Conservation (phyloP, 2,797 vertebrate species). For the Helostoma temminkii region DNA sequence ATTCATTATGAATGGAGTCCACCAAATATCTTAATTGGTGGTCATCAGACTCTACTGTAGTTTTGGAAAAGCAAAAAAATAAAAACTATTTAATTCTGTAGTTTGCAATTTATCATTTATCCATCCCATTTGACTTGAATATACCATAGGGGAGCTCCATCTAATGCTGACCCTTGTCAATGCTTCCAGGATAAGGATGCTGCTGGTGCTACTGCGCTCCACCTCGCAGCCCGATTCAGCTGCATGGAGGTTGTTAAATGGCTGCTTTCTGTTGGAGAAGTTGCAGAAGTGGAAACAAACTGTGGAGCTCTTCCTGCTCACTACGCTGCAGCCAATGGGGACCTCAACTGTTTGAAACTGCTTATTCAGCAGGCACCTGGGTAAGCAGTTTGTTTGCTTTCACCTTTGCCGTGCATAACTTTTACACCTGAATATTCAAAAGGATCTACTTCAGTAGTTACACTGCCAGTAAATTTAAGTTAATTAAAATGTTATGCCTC, state of each 20-base stretch:
- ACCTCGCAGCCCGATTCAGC: constrained; percentile 88
- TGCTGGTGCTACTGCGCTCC: constrained; percentile 85
- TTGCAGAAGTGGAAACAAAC: constrained; percentile 77
- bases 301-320: constrained; percentile 89
- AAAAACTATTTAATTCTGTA: background rate
- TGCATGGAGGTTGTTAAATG: constrained; percentile 81
- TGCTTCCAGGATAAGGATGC: constrained; percentile 83
- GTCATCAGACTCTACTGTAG: constrained; percentile 19
- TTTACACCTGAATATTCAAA: too few species aligned
- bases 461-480: too few species aligned
- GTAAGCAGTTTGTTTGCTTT: constrained; percentile 64
- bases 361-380: constrained; percentile 79
- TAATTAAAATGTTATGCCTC: too few species aligned
- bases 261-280: constrained; percentile 83
- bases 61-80: background rate
- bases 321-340: constrained; percentile 87
- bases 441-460: too few species aligned
- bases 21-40: constrained; percentile 23
- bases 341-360: constrained; percentile 86
- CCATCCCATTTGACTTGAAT: background rate
- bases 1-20: background rate
- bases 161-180: background rate
- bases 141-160: background rate
- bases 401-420: background rate
- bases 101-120: background rate